These are phyloP conservation scores for Dorcus hopei DNA, from an alignment of 2,888 invertebrate genomes.

Conservation along the genomic window DNA sequence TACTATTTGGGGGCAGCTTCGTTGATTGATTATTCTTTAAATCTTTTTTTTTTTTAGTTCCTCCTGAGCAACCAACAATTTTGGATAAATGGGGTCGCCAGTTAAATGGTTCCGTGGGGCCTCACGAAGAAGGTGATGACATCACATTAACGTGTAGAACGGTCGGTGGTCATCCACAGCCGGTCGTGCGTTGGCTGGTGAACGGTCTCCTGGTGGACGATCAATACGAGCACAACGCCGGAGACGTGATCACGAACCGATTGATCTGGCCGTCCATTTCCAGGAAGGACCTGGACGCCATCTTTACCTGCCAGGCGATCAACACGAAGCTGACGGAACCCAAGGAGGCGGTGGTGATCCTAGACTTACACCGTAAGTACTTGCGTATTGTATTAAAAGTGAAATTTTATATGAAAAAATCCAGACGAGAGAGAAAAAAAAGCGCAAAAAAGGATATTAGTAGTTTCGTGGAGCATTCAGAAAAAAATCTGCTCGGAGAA, in stretches of 20 bases:
- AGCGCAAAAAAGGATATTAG: neutral
- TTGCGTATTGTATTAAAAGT: neutral
- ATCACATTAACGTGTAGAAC: constrained; percentile 82
- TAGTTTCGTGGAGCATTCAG: neutral
- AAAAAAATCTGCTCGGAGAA: neutral
- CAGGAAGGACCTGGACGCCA: constrained; percentile 77
- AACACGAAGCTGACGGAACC: constrained; percentile 82
- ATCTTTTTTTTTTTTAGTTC: constrained; percentile 57
- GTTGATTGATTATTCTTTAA: too few species aligned
- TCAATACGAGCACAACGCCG: constrained; percentile 79
- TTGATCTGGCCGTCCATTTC: constrained; percentile 71
- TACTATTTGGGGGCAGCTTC: too few species aligned
- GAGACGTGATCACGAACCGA: constrained; percentile 83
- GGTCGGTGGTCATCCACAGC: constrained; percentile 82
- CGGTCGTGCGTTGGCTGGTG: constrained; percentile 78
- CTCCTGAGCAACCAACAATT: constrained; percentile 82
- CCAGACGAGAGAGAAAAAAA: too few species aligned
- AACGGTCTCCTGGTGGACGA: constrained; percentile 78
- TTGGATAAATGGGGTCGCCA: constrained; percentile 81
- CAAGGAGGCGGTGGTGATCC: constrained; percentile 69
- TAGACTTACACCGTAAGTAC: constrained; percentile 76
- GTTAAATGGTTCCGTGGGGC: constrained; percentile 77
- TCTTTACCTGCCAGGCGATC: constrained; percentile 83
- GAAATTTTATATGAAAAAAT: neutral
- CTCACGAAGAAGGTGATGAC: constrained; percentile 82